Conservation (phyloP, 2,113 vertebrate genomes). For the Peromyscus maniculatus region DNA sequence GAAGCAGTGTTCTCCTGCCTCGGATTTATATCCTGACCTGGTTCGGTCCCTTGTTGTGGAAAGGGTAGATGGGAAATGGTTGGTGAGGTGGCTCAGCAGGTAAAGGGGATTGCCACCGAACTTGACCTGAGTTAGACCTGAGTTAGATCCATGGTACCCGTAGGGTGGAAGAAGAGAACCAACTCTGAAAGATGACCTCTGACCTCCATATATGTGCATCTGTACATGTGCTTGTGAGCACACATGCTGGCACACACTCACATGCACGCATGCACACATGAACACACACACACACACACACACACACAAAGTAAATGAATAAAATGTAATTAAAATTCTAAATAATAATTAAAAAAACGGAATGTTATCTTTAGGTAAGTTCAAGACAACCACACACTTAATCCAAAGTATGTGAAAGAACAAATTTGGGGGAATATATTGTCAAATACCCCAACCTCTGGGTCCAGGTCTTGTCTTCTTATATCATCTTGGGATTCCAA, state of each 20-base stretch:
- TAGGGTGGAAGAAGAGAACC: too few species aligned
- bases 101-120: neutral
- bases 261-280: neutral
- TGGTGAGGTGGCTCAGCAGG: neutral
- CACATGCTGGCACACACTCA: neutral
- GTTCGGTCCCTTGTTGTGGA: neutral
- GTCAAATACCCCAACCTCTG: neutral
- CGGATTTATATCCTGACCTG: neutral
- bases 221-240: neutral
- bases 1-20: neutral
- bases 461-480: neutral
- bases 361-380: neutral
- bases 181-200: neutral
- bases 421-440: neutral
- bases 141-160: neutral
- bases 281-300: neutral
- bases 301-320: neutral
- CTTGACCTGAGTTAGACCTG: neutral
- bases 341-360: neutral
- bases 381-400: neutral
- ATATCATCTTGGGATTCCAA: neutral
- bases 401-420: neutral
- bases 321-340: neutral
- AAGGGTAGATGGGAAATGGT: neutral
- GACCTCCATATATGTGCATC: neutral